Conservation (phyloP, 2,888 invertebrate species). For the Tachystola acroxantha region DNA sequence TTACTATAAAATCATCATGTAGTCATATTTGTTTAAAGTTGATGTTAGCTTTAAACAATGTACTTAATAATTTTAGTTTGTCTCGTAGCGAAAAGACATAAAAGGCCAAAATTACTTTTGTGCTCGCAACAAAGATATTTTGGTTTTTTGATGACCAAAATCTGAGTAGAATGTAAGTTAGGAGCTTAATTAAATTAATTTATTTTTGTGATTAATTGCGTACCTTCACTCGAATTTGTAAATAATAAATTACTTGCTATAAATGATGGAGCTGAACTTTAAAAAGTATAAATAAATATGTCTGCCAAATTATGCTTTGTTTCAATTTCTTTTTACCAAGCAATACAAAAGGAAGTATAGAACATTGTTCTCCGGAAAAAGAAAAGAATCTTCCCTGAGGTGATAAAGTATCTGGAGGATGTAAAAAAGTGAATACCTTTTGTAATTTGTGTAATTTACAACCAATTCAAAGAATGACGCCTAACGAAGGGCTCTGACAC, state of each 20-base stretch:
- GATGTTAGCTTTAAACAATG: slow-evolving; percentile 52
- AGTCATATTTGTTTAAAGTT: slow-evolving; percentile 52
- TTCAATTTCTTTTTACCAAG: slow-evolving; percentile 35
- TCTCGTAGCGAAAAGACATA: slow-evolving; percentile 35
- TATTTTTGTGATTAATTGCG: slow-evolving; percentile 68
- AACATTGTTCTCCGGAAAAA: background rate
- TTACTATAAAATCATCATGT: slow-evolving; percentile 22
- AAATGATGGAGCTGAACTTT: slow-evolving; percentile 70
- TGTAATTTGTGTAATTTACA: slow-evolving; percentile 41
- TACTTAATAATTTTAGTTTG: slow-evolving; percentile 52
- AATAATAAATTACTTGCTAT: slow-evolving; percentile 67
- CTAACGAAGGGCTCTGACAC: slow-evolving; percentile 52
- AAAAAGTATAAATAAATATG: slow-evolving; percentile 76
- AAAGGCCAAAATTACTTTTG: slow-evolving; percentile 56
- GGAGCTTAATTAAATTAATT: slow-evolving; percentile 60
- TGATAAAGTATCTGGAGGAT: slow-evolving; percentile 15
- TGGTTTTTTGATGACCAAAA: slow-evolving; percentile 63
- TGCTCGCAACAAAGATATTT: slow-evolving; percentile 36
- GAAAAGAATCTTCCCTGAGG: background rate
- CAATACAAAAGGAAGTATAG: background rate
- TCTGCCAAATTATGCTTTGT: slow-evolving; percentile 69
- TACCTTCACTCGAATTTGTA: slow-evolving; percentile 70
- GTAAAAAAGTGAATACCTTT: slow-evolving; percentile 38
- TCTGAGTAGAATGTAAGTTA: slow-evolving; percentile 55
- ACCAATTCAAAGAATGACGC: slow-evolving; percentile 32